These are phyloP conservation scores for Aythya fuligula DNA, from an alignment of 2,797 vertebrate genomes.

Conservation along the genomic window DNA sequence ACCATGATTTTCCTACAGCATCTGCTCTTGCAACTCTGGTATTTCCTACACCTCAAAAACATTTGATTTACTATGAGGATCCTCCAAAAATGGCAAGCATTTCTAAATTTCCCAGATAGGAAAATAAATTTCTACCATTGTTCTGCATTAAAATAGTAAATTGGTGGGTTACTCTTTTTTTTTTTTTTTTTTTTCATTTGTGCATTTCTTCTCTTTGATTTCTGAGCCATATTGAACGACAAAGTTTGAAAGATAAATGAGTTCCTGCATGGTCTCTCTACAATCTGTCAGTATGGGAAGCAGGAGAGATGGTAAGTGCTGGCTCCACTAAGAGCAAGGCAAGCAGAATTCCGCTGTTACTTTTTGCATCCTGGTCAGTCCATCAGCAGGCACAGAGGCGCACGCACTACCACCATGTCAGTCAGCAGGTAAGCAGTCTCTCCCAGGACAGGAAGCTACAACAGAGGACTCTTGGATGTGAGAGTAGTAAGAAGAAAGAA, in stretches of 20 bases:
- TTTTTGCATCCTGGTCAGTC: background rate
- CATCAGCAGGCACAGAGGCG: background rate
- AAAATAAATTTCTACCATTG: background rate
- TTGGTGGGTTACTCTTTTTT: background rate
- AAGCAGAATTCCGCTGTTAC: background rate
- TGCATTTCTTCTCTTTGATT: background rate
- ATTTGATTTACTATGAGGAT: background rate
- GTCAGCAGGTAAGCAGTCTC: background rate
- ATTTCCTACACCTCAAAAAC: background rate
- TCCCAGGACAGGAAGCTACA: background rate
- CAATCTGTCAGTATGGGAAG: background rate
- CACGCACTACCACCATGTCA: background rate
- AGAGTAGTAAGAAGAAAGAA: background rate
- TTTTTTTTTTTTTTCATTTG: background rate
- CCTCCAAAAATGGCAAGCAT: background rate
- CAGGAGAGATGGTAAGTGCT: background rate
- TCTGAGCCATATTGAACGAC: background rate
- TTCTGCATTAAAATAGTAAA: background rate
- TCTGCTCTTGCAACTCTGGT: background rate
- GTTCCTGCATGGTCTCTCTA: background rate
- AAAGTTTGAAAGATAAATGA: background rate
- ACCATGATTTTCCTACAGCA: background rate
- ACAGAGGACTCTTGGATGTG: background rate
- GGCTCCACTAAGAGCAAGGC: background rate
- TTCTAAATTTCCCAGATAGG: background rate